These are phyloP conservation scores for Phyllotreta cruciferae DNA, from an alignment of 2,888 invertebrate species.

Conservation along the genomic window DNA sequence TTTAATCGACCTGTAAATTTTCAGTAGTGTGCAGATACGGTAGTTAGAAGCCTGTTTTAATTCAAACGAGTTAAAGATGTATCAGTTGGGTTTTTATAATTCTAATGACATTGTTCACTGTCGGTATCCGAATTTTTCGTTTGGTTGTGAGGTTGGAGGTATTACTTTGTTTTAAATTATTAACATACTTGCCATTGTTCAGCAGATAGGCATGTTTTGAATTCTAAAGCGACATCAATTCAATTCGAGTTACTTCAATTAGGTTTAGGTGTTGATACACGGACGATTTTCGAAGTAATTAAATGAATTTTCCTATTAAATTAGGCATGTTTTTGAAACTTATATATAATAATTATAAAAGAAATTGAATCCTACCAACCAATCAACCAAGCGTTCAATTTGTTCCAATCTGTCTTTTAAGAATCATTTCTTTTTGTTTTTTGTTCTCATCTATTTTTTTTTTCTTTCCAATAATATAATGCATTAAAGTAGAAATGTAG, in stretches of 20 bases:
- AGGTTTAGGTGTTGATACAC: no score
- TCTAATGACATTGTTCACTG: constrained; percentile 12
- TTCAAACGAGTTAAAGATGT: constrained; percentile 21
- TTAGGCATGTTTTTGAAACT: no score
- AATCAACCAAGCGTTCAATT: no score
- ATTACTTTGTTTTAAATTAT: constrained; percentile 15
- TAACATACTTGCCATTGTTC: constrained; percentile 6
- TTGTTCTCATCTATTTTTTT: no score
- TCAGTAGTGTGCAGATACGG: constrained; percentile 17
- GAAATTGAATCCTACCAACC: no score
- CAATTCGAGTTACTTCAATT: background rate
- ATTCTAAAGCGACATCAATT: constrained; percentile 4
- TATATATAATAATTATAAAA: no score
- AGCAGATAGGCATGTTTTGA: constrained; percentile 14
- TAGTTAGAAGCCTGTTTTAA: constrained; percentile 18
- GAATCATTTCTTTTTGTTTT: no score
- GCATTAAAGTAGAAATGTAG: background rate
- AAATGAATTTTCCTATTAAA: background rate
- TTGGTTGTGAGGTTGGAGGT: constrained; percentile 22
- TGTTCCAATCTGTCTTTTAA: no score
- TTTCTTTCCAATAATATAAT: background rate
- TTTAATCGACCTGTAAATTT: constrained; percentile 25
- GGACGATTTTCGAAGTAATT: background rate
- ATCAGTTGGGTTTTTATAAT: constrained; percentile 29
- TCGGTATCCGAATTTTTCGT: constrained; percentile 18